Evolutionary conservation across 2,113 vertebrate genomes (phyloP).

Genomic region (Lucifuga dentata): DNA sequence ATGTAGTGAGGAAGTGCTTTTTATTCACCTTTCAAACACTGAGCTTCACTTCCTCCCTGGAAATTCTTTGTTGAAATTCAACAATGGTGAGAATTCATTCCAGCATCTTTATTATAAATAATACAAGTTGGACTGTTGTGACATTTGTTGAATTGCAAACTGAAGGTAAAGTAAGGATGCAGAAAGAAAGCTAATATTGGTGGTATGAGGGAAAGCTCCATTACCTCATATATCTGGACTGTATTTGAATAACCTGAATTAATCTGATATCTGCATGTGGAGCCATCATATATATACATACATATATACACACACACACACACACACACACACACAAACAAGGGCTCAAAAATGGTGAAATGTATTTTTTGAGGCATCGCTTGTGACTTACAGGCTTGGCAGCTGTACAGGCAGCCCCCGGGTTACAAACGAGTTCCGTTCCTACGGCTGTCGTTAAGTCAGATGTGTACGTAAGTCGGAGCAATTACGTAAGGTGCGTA

Average conservation of each 20-base stretch:
- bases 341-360: too few species aligned
- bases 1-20: slow-evolving; percentile 31
- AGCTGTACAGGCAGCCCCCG: too few species aligned
- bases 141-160: slow-evolving; percentile 18
- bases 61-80: slow-evolving; percentile 46
- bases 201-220: neutral
- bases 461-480: too few species aligned
- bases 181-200: slow-evolving; percentile 3
- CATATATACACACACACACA: too few species aligned
- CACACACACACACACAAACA: too few species aligned
- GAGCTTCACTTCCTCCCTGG: slow-evolving; percentile 22
- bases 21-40: slow-evolving; percentile 61
- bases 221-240: neutral
- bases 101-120: slow-evolving; percentile 44
- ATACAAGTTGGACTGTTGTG: slow-evolving; percentile 4
- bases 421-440: too few species aligned
- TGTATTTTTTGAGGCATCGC: too few species aligned
- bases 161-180: slow-evolving; percentile 10
- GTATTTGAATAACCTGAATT: neutral
- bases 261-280: neutral
- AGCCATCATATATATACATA: neutral
- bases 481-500: too few species aligned
- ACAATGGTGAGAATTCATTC: slow-evolving; percentile 30
- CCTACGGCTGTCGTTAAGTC: too few species aligned
- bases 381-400: too few species aligned